Evolutionary conservation across 2,113 vertebrate species (phyloP).

Genomic region (Lycocorax pyrrhopterus): DNA sequence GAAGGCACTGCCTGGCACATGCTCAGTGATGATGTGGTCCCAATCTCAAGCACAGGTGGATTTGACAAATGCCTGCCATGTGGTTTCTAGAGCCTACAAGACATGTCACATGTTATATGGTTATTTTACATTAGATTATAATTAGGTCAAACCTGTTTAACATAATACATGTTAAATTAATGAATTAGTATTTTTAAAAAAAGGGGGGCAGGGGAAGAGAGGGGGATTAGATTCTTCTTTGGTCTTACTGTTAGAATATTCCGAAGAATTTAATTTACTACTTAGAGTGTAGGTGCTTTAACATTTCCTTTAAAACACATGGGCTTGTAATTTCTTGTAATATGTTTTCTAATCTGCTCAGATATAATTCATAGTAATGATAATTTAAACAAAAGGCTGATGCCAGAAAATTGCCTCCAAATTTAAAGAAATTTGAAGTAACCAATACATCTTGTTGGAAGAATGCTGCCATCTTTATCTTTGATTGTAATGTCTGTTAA

Average conservation of each 20-base stretch:
- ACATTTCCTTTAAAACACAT: not conserved
- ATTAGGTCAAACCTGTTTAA: not conserved
- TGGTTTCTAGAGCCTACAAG: not conserved
- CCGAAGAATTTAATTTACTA: not conserved
- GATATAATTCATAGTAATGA: not conserved
- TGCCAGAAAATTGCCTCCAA: not conserved
- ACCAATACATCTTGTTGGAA: not conserved
- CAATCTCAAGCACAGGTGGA: not conserved
- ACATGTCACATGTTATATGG: not conserved
- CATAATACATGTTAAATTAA: not conserved
- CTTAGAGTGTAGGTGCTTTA: not conserved
- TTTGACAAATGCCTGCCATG: not conserved
- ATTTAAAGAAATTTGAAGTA: not conserved
- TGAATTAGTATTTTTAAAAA: not conserved
- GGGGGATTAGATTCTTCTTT: not conserved
- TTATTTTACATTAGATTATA: not conserved
- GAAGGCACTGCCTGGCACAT: not conserved
- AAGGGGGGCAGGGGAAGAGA: rapidly evolving
- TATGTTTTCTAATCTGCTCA: not conserved
- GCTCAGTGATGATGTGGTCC: not conserved
- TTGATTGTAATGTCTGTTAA: not conserved
- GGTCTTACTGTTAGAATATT: not conserved
- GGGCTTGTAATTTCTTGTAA: not conserved
- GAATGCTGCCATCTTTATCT: not conserved
- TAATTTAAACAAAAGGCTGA: not conserved